Evolutionary conservation across 2,888 invertebrate genomes (phyloP).

Genomic region (Tiliacea citrago): DNA sequence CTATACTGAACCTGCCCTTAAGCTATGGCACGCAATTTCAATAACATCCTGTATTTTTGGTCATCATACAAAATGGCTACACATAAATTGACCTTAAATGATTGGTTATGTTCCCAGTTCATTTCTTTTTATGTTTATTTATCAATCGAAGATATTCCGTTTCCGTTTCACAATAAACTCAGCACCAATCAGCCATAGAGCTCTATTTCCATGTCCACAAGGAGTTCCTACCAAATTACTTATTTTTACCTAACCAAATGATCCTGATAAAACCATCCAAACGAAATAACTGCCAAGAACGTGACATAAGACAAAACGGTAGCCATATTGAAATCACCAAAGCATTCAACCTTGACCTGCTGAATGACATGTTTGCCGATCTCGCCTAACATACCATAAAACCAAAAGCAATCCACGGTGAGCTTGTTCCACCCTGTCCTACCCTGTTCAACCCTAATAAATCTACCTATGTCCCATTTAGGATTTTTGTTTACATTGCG

Average conservation of each 20-base stretch:
- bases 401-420: slow-evolving; percentile 60
- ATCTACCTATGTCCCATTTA: slow-evolving; percentile 67
- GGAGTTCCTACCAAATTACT: neutral
- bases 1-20: too few relatives aligned
- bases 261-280: neutral
- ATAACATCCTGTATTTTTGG: too few relatives aligned
- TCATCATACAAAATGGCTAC: neutral
- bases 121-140: too few relatives aligned
- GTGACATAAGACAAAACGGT: slow-evolving; percentile 31
- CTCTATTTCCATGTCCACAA: neutral
- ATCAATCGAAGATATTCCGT: neutral
- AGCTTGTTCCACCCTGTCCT: slow-evolving; percentile 54
- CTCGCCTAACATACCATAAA: slow-evolving; percentile 61
- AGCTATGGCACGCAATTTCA: too few relatives aligned
- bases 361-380: slow-evolving; percentile 62
- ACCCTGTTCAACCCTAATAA: slow-evolving; percentile 66
- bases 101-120: too few relatives aligned
- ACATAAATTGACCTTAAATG: neutral
- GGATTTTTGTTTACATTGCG: slow-evolving; percentile 66
- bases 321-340: slow-evolving; percentile 59
- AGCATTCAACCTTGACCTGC: slow-evolving; percentile 55
- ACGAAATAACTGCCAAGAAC: slow-evolving; percentile 15
- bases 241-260: slow-evolving; percentile 9
- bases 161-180: neutral
- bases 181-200: neutral